Evolutionary conservation across 2,113 vertebrate species (phyloP).

Genomic region (Sula dactylatra): DNA sequence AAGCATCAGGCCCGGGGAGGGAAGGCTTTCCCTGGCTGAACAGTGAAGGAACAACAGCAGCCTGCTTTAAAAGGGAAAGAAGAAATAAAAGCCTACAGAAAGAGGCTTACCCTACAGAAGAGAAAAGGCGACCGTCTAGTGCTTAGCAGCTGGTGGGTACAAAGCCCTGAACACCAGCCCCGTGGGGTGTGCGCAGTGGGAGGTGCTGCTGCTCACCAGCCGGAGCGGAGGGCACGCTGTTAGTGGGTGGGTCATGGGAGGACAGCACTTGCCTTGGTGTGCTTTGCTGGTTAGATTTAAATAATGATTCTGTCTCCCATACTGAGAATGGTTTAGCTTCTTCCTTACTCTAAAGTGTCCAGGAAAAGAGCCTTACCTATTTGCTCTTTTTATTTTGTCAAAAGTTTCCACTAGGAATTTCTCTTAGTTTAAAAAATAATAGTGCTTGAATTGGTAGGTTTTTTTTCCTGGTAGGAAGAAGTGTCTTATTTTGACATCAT

Average conservation of each 20-base stretch:
- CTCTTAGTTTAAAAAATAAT: neutral
- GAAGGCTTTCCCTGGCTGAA: neutral
- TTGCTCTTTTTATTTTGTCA: neutral
- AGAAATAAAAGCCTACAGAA: conserved; percentile 37
- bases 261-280: neutral
- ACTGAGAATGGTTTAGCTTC: neutral
- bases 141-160: neutral
- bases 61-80: neutral
- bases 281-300: neutral
- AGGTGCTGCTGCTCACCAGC: neutral
- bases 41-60: conserved; percentile 25
- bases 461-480: neutral
- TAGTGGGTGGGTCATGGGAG: neutral
- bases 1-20: neutral
- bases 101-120: neutral
- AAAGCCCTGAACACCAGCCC: neutral
- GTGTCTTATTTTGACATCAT: neutral
- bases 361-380: neutral
- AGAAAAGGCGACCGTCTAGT: neutral
- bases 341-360: neutral
- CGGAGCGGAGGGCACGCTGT: neutral
- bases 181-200: neutral
- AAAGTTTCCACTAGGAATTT: neutral
- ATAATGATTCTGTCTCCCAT: neutral
- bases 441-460: neutral